Conservation (phyloP, 2,888 invertebrate genomes). For the Nephrotoma flavescens region DNA sequence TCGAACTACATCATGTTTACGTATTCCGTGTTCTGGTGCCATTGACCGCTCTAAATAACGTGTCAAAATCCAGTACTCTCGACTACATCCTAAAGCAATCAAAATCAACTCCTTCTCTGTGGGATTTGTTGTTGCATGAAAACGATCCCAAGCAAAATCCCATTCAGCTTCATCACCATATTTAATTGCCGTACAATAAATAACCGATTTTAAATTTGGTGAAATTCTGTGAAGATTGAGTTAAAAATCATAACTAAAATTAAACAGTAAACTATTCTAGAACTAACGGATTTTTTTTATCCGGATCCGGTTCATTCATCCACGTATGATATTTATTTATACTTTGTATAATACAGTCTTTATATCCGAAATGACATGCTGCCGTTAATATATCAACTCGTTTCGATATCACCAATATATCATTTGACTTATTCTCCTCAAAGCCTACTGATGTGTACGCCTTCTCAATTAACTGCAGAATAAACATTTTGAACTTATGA, state of each 20-base stretch:
- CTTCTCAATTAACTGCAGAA: conserved; percentile 45
- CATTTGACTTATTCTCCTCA: conserved; percentile 38
- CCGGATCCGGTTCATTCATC: conserved; percentile 56
- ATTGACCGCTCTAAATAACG: conserved; percentile 57
- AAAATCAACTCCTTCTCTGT: conserved; percentile 68
- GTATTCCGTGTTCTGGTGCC: conserved; percentile 56
- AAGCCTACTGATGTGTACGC: conserved; percentile 59
- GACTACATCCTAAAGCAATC: conserved; percentile 64
- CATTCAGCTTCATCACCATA: conserved; percentile 74
- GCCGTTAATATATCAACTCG: conserved; percentile 55
- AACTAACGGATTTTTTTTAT: conserved; percentile 57
- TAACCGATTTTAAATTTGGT: conserved; percentile 64
- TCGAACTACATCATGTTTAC: conserved; percentile 65
- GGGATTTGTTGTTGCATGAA: conserved; percentile 57
- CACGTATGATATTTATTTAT: conserved; percentile 58
- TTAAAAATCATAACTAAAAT: not conserved
- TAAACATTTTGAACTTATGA: conserved; percentile 46
- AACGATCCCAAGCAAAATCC: conserved; percentile 77
- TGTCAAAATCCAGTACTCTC: conserved; percentile 63
- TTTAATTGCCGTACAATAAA: conserved; percentile 76
- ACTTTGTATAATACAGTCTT: conserved; percentile 59
- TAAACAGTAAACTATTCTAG: not conserved
- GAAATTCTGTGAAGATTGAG: conserved; percentile 45
- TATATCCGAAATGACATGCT: conserved; percentile 61
- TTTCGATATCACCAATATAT: conserved; percentile 52